Evolutionary conservation across 2,797 vertebrate species (phyloP), one percentile per base, ranked within the genome.

Genomic region (Chelon auratus): DNA sequence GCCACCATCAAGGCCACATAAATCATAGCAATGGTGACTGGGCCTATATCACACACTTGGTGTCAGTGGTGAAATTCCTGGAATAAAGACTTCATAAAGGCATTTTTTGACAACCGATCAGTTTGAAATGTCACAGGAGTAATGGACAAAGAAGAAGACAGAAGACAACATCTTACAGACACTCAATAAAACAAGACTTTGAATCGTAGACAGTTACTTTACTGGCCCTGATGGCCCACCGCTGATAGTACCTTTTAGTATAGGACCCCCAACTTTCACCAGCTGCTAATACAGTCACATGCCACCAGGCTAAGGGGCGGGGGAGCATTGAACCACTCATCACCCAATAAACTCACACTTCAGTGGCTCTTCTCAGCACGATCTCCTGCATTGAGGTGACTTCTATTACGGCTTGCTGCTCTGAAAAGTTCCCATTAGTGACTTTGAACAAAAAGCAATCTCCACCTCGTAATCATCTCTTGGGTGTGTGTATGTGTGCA

Each of bases 371-470:
- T 45, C 65, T 26, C 18, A 51, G 4, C 54, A 51, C n/a, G 18
- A 64, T 45, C 40, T 15, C 17, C 33, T 3, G 47, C 36, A 5
- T 3, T 71, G 40, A 51, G 59, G 26, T 14, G 53, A 48, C 61
- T 72, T 68, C 80, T 33, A 65, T 58, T 65, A 30, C 2, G 14
- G 67, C 22, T 53, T 71, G 55, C 58, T 51, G 33, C 79, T 64
- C 62, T 48, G 30, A 73, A 36, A 67, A 48, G 63, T 67, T 76
- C 37, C 53, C 40, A 61, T 73, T 30, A 40, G 18, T 14, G 60
- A 70, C 5, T 54, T 62, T 71, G 60, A 57, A 55, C 59, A 69
- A 83, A 33, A 87, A 77, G 17, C 67, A 82, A 67, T 87, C 72
- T 68, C 48, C 39, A 52, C 53, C 74, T 33, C 4, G 62, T 81